Evolutionary conservation across 2,888 invertebrate species (phyloP), one percentile per base, ranked within the genome.

Genomic region (Lithophane semibrunnea): DNA sequence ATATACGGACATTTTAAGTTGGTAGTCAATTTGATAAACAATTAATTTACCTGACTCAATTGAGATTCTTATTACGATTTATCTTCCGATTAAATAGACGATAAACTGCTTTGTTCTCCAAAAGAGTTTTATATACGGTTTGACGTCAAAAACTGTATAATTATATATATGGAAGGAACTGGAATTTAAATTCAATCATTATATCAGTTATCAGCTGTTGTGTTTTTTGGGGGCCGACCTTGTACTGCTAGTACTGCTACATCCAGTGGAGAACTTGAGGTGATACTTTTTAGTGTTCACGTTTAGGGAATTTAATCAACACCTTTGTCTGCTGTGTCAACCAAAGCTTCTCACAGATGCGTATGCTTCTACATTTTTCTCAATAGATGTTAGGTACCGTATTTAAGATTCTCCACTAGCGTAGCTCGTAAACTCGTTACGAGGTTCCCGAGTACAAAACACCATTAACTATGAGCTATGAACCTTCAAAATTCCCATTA

Each of bases 31-130:
- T 56, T 56, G 12, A 12, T 56, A 56, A 12, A 56, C n/a, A 56
- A n/a, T 56, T 56, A 1, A n/a, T 56, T 56, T 3, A 29, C 1
- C 56, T n/a, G 4, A 44, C 0, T 42, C 16, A 9, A 67, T 76
- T 78, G 21, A 24, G 21, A 75, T 16, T 52, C 58, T 9, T 58
- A 65, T 52, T 65, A 77, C 65, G 77, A 82, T 58, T 58, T 12
- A 82, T 82, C 76, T 75, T 44, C 44, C 29, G 24, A 37, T 60
- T 80, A 56, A 52, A 58, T 60, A 52, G 44, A 60, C 37, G 37
- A 42, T 82, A 24, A 65, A 66, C n/a, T 18, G 82, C 54, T 29
- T 83, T 79, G 65, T 82, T 61, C 24, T 60, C 44, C 52, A 52
- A 58, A 52, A 37, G 3, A 5, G n/a, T 24, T 73, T 42, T 74